Base-by-base conservation (phyloP, 2,113 vertebrate species). In the Strix aluco region DNA sequence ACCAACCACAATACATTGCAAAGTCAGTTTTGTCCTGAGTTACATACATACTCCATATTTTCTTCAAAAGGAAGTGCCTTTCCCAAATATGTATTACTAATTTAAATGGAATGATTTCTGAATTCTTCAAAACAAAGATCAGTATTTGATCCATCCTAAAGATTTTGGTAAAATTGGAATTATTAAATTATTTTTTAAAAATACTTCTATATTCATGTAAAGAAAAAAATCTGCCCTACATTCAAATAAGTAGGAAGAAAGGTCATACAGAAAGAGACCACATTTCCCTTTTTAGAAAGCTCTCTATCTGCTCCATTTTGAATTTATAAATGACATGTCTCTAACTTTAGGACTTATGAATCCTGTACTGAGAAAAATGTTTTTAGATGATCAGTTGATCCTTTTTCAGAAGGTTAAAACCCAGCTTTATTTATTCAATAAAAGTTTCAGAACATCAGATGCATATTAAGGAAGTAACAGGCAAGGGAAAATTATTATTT, bases 11-110 rank as follows among this genome's bases (percentile, higher is more conserved):
- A 16, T 66, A 63, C 7, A 30, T 25, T 42, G 26, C 5, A 47
- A 65, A 79, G 29, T 26, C 7, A 27, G 11, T 57, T 87, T n/a
- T 69, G 5, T 12, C 26, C 19, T 65, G 27, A 61, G 9, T 34
- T 47, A 54, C 13, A 58, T 8, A 40, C 2, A 42, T 4, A 47
- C 1, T 0, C 0, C 5, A 2, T 70, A n/a, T 66, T 96, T 81
- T 51, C 44, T 77, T 44, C 25, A 42, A 72, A 59, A 59, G 4
- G 8, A 51, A 75, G 10, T 25, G 9, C 0, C 7, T 84, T 85
- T 79, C 44, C 49, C 19, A 77, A 88, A 42, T 11, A 57, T 0
- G 1, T 13, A n/a, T n/a, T 51, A n/a, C 25, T 44, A 63, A 47
- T 52, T 86, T 47, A 77, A 70, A 67, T 36, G 1, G 27, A 86